Base-by-base conservation (phyloP, 2,888 invertebrate species). In the Cephus nigrinus region DNA sequence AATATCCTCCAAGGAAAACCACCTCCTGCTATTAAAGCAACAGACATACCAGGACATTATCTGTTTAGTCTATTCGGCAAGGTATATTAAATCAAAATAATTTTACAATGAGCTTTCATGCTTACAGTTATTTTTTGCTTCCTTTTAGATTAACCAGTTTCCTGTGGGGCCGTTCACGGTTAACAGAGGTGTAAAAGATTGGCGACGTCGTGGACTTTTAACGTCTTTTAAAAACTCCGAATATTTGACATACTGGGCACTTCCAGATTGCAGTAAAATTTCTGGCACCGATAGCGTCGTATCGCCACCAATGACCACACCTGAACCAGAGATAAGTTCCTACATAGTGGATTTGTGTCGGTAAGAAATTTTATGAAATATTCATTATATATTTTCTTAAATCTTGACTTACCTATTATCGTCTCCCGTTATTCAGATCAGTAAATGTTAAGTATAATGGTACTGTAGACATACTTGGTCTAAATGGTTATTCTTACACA, bases 331-430 rank as follows among this genome's bases (percentile, higher is more conserved):
- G 75, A 81, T 94, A 30, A 92, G 93, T 77, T 92, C 92, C 0
- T 94, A 93, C 79, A 92, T 93, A 74, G 91, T 93, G 1, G 94
- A 94, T 80, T 89, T 94, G 68, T 95, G 94, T 92, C 92, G 94
- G 93, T 94, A 84, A 82, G 84, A 80, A 74, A 71, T 68, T 75
- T 71, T 68, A 76, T 76, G 3, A 55, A 68, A 77, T 12, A 68
- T 34, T 71, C 1, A 36, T 33, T 76, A 72, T 33, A 15, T 11
- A 69, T n/a, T 69, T 35, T 12, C 31, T 40, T 82, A 81, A 55
- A 23, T 55, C 23, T 55, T 23, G 9, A 55, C 55, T 55, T 55
- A 55, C 9, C 23, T 55, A 33, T 75, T 72, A 76, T 76, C 73
- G 9, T 23, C 2, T 3, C 12, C 69, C 4, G 23, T 36, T 55